Percentiles rank a stretch among this genome's conserved stretches.
Conservation (phyloP, 2,888 invertebrate genomes). For the Himalopsyche anomala region DNA sequence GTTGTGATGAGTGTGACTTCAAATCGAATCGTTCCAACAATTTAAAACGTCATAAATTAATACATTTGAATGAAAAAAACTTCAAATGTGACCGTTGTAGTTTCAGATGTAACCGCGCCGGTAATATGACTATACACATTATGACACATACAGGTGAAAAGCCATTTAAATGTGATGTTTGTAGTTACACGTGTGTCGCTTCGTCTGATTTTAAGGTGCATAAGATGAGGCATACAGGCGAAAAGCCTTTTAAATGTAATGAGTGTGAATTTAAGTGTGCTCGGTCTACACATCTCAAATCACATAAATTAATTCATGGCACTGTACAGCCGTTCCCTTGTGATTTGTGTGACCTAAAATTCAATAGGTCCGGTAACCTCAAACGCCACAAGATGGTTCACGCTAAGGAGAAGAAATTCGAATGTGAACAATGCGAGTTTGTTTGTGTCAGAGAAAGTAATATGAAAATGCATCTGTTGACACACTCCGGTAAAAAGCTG, state of each 20-base stretch:
- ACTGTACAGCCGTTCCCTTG: no score
- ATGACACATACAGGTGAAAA: not conserved
- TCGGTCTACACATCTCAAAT: no score
- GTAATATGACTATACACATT: not conserved
- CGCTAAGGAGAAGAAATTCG: not conserved
- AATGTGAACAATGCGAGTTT: not conserved
- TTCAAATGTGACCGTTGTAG: conserved; percentile 1
- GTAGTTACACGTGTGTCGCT: no score
- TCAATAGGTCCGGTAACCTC: no score
- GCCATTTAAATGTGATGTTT: not conserved
- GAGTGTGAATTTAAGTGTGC: no score
- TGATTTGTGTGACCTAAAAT: no score
- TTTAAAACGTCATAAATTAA: conserved; percentile 21
- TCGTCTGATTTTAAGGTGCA: not conserved
- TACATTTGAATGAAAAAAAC: not conserved
- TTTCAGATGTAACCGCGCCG: not conserved
- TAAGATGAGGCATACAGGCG: not conserved
- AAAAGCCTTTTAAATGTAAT: no score
- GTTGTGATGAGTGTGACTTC: not conserved
- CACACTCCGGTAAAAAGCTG: not conserved
- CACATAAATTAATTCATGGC: no score
- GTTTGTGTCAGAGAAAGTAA: not conserved
- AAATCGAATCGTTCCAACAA: not conserved
- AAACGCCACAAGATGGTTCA: no score
- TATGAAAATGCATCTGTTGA: not conserved